Evolutionary conservation across 2,797 vertebrate genomes (phyloP).

Genomic region (Menidia menidia): DNA sequence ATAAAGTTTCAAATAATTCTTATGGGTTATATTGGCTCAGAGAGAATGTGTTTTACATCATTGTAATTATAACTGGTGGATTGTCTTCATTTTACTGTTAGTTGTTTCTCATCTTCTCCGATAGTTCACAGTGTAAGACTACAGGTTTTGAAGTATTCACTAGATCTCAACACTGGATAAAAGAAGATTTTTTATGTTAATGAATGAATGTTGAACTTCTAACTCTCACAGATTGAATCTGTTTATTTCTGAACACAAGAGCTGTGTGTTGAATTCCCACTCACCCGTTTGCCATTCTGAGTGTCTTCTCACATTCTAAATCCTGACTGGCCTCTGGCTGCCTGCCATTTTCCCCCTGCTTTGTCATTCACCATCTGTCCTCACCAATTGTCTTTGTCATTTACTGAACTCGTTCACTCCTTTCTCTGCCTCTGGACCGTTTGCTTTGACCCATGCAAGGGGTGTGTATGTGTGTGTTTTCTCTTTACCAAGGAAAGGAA

Average conservation of each 20-base stretch:
- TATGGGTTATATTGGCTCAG: no score
- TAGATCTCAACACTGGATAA: no score
- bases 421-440: slow-evolving; percentile 56
- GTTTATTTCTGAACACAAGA: slow-evolving; percentile 57
- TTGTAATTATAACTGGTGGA: no score
- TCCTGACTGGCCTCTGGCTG: slow-evolving; percentile 1
- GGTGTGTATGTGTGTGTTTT: slow-evolving; percentile 71
- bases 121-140: no score
- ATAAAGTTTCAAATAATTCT: no score
- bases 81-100: no score
- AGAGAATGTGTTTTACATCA: no score
- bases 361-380: slow-evolving; percentile 17
- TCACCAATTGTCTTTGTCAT: not conserved
- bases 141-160: no score
- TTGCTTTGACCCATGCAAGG: slow-evolving; percentile 61
- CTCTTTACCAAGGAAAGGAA: slow-evolving; percentile 85
- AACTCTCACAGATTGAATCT: slow-evolving; percentile 17
- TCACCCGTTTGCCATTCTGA: slow-evolving; percentile 27
- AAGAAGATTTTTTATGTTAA: no score
- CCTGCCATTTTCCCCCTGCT: slow-evolving; percentile 22
- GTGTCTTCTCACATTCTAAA: slow-evolving; percentile 10
- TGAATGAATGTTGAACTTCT: slow-evolving; percentile 5
- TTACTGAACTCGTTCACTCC: slow-evolving; percentile 40
- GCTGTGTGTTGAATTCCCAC: slow-evolving; percentile 39
- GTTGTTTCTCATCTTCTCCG: no score